Percentiles rank a stretch among this genome's conserved stretches.
These are phyloP conservation scores for Propithecus perrieri DNA, from an alignment of 2,797 vertebrate genomes.

Conservation along the genomic window DNA sequence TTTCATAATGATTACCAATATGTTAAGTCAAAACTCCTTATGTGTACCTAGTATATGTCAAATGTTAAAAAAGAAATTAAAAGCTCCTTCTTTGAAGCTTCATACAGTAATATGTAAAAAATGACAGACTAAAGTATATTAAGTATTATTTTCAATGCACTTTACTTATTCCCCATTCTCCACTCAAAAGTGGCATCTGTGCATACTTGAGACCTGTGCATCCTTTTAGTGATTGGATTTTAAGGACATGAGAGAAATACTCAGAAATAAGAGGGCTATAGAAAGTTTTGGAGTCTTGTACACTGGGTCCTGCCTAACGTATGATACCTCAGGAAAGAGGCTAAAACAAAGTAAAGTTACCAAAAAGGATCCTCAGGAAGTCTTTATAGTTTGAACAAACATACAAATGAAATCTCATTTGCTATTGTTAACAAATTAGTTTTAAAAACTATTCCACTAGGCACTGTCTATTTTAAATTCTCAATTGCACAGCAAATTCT, in stretches of 20 bases:
- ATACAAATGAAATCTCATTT: slow-evolving; percentile 16
- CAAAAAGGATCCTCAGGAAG: not conserved
- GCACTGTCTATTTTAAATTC: not conserved
- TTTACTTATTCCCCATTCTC: not conserved
- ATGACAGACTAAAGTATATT: not conserved
- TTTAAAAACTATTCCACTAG: not conserved
- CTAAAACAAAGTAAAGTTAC: not conserved
- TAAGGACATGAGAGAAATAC: not conserved
- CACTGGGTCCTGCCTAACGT: not conserved
- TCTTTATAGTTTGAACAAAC: not conserved
- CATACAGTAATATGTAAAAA: not conserved
- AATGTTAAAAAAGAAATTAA: not conserved
- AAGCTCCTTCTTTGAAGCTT: not conserved
- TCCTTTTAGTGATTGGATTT: slow-evolving; percentile 1
- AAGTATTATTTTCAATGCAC: not conserved
- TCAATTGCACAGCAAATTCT: not conserved
- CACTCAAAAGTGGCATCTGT: not conserved
- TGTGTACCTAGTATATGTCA: not conserved
- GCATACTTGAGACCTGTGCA: not conserved
- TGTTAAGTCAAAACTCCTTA: not conserved
- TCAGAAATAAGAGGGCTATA: not conserved
- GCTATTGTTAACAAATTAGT: not conserved
- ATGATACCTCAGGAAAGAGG: not conserved
- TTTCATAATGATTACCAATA: not conserved
- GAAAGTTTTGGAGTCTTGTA: not conserved